Conservation (phyloP, 2,888 invertebrate genomes). For the Andrena dorsata region DNA sequence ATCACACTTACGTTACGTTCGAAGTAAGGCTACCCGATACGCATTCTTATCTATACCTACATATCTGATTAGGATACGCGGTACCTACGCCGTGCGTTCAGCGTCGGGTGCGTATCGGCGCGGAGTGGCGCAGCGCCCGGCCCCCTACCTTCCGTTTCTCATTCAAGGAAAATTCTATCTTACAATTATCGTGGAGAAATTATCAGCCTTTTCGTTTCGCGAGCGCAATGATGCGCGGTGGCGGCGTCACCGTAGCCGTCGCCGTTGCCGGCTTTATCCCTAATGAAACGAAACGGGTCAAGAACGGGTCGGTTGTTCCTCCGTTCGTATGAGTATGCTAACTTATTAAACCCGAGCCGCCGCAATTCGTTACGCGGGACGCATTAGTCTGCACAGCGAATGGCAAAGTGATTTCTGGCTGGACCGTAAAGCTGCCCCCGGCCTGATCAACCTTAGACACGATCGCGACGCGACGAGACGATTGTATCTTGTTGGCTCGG, state of each 20-base stretch:
- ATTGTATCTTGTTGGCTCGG: too few species aligned
- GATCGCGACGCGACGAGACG: too few species aligned
- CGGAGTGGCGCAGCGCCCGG: too few species aligned
- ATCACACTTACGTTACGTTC: slow-evolving; percentile 31
- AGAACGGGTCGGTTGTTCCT: slow-evolving; percentile 71
- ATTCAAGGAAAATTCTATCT: not conserved
- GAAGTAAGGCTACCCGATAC: too few species aligned
- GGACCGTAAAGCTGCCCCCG: too few species aligned
- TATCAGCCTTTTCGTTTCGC: not conserved
- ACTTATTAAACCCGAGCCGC: not conserved
- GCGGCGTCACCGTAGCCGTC: not conserved
- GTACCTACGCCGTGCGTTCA: too few species aligned
- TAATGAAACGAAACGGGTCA: slow-evolving; percentile 79
- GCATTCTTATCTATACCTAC: too few species aligned
- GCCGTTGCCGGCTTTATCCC: slow-evolving; percentile 56
- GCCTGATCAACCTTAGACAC: too few species aligned
- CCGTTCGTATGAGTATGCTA: slow-evolving; percentile 59
- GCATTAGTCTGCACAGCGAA: slow-evolving; percentile 4
- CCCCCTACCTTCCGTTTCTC: too few species aligned
- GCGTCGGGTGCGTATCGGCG: not conserved
- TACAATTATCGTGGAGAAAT: not conserved
- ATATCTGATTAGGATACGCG: too few species aligned
- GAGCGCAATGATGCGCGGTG: slow-evolving; percentile 25
- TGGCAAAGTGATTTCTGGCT: not conserved
- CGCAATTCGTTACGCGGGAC: slow-evolving; percentile 42